Evolutionary conservation across 2,113 vertebrate genomes (phyloP).

Genomic region (Eupsittula cactorum): DNA sequence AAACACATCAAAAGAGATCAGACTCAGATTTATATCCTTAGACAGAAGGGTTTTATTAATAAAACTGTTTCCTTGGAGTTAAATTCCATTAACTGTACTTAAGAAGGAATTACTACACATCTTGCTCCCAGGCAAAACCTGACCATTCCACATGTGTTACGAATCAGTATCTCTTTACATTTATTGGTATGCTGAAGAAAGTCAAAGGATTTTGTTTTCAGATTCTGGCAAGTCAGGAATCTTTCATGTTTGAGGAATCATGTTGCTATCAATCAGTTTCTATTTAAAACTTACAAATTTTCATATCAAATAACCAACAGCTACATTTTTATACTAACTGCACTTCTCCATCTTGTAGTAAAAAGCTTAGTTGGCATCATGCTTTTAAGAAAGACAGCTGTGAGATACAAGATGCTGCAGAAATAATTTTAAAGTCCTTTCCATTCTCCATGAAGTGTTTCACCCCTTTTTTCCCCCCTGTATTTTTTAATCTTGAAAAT

Average conservation of each 20-base stretch:
- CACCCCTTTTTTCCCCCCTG: not conserved
- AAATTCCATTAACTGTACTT: slow-evolving; percentile 51
- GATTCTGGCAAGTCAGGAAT: slow-evolving; percentile 7
- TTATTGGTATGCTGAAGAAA: slow-evolving; percentile 15
- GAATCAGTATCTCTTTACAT: slow-evolving; percentile 44
- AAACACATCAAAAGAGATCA: slow-evolving; percentile 45
- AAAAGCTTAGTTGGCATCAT: not conserved
- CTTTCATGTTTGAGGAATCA: not conserved
- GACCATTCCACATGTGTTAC: slow-evolving; percentile 31
- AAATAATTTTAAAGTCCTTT: not conserved
- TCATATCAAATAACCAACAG: not conserved
- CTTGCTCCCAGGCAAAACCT: slow-evolving; percentile 54
- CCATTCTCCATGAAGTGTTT: not conserved
- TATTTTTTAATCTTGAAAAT: slow-evolving; percentile 42
- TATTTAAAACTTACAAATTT: not conserved
- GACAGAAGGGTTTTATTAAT: slow-evolving; percentile 59
- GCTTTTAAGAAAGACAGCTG: not conserved
- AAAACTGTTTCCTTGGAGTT: slow-evolving; percentile 54
- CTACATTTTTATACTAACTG: not conserved
- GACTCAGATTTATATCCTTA: not conserved
- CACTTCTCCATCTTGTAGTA: slow-evolving; percentile 4
- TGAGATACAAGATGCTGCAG: not conserved
- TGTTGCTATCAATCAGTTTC: not conserved
- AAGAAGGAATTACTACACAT: slow-evolving; percentile 44
- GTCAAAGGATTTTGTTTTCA: slow-evolving; percentile 15